phyloP scores from a whole-genome alignment of 1,140 invertebrate genomes.

The Pseudomyrmex flavicornis region DNA sequence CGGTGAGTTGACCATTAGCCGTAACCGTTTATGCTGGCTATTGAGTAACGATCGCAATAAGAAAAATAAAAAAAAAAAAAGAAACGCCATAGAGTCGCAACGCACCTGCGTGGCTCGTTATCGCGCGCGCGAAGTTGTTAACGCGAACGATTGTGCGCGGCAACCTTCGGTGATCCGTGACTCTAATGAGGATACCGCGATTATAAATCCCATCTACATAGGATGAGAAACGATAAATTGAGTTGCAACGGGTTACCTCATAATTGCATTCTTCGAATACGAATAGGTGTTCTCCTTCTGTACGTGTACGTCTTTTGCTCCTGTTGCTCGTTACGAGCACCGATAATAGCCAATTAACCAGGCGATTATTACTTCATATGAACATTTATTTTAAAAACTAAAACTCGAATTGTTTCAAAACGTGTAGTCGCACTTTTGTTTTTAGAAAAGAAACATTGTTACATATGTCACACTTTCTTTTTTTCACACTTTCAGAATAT shows the following conservation, averaged over 20 bases:
- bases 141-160: conserved; percentile 22
- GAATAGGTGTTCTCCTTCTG: too few relatives aligned
- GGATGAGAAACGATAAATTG: conserved; percentile 20
- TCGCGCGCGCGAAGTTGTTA: conserved; percentile 58
- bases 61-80: conserved; percentile 11
- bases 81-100: neutral
- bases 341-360: neutral
- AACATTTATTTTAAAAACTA: too few relatives aligned
- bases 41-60: conserved; percentile 25
- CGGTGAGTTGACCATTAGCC: conserved; percentile 35
- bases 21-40: conserved; percentile 18
- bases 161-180: conserved; percentile 46
- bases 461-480: neutral
- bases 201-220: conserved; percentile 47
- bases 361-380: too few relatives aligned
- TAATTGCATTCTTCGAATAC: conserved; percentile 35
- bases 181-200: conserved; percentile 51
- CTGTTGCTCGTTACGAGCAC: neutral
- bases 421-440: too few relatives aligned
- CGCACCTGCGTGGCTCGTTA: conserved; percentile 58
- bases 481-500: neutral
- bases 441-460: too few relatives aligned
- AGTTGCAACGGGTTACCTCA: conserved; percentile 27
- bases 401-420: too few relatives aligned
- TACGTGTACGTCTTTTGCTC: neutral